These are phyloP conservation scores for Lota lota DNA, from an alignment of 2,113 vertebrate species.

Conservation along the genomic window DNA sequence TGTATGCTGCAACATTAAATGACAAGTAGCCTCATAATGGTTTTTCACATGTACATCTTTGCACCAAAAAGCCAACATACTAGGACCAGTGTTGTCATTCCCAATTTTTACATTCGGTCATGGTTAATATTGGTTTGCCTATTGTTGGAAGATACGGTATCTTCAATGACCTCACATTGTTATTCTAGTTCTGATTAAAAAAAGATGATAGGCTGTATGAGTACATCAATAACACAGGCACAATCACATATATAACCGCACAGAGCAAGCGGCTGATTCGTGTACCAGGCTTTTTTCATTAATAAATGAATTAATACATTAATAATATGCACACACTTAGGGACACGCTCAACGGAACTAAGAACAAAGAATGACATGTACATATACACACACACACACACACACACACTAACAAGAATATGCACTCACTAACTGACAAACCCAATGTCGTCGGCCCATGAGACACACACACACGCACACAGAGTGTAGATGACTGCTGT, in stretches of 20 bases:
- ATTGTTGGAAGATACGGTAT: neutral
- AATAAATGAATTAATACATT: neutral
- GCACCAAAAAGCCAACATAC: too few species aligned
- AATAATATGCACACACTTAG: neutral
- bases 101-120: neutral
- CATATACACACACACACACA: constrained; percentile 4
- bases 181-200: neutral
- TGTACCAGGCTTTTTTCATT: neutral
- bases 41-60: too few species aligned
- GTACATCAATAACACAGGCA: too few species aligned
- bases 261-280: too few species aligned
- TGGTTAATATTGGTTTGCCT: too few species aligned
- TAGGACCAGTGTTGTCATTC: too few species aligned
- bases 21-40: too few species aligned
- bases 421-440: constrained; percentile 11
- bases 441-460: constrained; percentile 31
- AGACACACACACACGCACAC: constrained; percentile 1
- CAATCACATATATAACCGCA: too few species aligned
- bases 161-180: neutral
- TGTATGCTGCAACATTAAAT: too few species aligned
- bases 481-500: constrained; percentile 5
- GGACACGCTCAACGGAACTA: too few species aligned
- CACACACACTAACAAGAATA: constrained; percentile 2
- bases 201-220: neutral
- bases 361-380: constrained; percentile 2